phyloP scores from a whole-genome alignment of 2,113 vertebrate species.

The Alligator mississippiensis region DNA sequence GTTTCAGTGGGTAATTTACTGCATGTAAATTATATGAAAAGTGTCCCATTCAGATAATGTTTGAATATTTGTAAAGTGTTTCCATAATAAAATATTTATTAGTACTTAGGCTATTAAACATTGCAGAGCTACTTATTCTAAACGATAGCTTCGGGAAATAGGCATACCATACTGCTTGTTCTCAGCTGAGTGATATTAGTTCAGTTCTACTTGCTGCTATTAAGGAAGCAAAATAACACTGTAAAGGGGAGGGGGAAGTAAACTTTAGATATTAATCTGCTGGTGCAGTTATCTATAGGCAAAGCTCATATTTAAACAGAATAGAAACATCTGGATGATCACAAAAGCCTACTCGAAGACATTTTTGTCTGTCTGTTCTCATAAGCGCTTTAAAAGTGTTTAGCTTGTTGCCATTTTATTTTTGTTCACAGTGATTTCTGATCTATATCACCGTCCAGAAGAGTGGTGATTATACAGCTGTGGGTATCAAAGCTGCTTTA shows the following conservation, averaged over 20 bases:
- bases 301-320: neutral
- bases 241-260: neutral
- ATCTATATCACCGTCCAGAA: neutral
- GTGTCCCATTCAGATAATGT: conserved; percentile 10
- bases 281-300: neutral
- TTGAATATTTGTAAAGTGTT: conserved; percentile 47
- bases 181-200: neutral
- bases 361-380: neutral
- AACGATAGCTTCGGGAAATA: neutral
- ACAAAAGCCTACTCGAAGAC: neutral
- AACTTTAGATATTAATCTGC: neutral
- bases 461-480: neutral
- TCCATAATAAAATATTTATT: conserved; percentile 44
- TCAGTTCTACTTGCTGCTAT: neutral
- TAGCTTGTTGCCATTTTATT: neutral
- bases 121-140: conserved; percentile 17
- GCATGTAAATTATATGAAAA: conserved; percentile 8
- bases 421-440: neutral
- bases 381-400: neutral
- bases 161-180: neutral
- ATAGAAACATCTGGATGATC: neutral
- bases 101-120: conserved; percentile 4
- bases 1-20: conserved; percentile 26
- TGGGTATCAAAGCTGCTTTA: conserved; percentile 1
- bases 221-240: conserved; percentile 2